phyloP scores from a whole-genome alignment of 2,113 vertebrate genomes.

The Alectura lathami region DNA sequence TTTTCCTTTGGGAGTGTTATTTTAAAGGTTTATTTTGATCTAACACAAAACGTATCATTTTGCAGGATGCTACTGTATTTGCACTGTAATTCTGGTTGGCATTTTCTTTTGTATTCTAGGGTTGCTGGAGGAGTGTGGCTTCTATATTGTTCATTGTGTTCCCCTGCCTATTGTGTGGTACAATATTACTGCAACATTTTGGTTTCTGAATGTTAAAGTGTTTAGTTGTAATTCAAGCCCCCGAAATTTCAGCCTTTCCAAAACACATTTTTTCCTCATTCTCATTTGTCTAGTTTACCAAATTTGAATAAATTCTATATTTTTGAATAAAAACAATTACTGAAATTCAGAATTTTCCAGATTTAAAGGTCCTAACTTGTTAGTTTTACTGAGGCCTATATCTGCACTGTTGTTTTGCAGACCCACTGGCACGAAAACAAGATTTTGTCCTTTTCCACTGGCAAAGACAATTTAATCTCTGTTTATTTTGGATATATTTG shows the following conservation, averaged over 20 bases:
- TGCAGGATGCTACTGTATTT: background rate
- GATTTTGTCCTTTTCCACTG: conserved; percentile 15
- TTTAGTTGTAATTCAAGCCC: background rate
- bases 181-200: background rate
- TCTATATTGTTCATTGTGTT: background rate
- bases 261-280: background rate
- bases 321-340: background rate
- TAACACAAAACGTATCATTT: background rate
- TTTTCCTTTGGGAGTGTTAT: background rate
- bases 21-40: background rate
- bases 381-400: background rate
- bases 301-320: background rate
- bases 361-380: background rate
- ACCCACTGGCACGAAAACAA: background rate
- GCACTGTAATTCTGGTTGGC: background rate
- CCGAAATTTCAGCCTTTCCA: background rate
- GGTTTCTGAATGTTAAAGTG: background rate
- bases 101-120: background rate
- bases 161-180: background rate
- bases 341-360: background rate
- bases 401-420: background rate
- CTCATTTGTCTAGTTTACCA: background rate
- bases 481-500: conserved; percentile 39
- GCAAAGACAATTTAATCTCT: background rate
- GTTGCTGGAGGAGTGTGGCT: background rate